A percentile compares a stretch with the other conserved stretches of the same genome.
phyloP scores from a whole-genome alignment of 2,888 invertebrate genomes.

The Teleiodes luculella region DNA sequence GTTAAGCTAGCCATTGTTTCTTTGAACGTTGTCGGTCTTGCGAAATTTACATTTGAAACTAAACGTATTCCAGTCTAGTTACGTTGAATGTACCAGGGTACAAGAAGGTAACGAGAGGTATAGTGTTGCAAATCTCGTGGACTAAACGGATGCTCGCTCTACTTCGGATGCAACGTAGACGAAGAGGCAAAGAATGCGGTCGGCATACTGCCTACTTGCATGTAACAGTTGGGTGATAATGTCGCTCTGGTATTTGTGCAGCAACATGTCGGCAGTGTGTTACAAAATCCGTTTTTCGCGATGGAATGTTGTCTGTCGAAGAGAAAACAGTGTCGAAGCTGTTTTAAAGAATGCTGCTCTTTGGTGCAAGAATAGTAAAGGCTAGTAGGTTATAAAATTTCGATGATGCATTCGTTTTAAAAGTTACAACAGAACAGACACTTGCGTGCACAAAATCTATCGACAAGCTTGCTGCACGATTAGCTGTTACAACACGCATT shows the following conservation, averaged over 20 bases:
- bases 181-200: constrained; percentile 64
- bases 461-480: constrained; percentile 22
- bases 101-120: constrained; percentile 34
- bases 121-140: constrained; percentile 48
- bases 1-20: constrained; percentile 3
- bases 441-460: constrained; percentile 21
- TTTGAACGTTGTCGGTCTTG: constrained; percentile 1
- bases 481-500: constrained; percentile 35
- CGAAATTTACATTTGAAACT: constrained; percentile 2
- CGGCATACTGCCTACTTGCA: constrained; percentile 45
- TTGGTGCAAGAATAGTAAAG: neutral
- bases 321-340: neutral
- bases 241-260: constrained; percentile 35
- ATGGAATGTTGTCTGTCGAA: neutral
- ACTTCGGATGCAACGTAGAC: constrained; percentile 53
- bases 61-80: constrained; percentile 10
- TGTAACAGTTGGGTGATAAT: constrained; percentile 35
- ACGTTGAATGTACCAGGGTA: constrained; percentile 27
- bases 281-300: neutral
- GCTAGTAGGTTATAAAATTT: neutral
- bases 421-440: constrained; percentile 13
- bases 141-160: constrained; percentile 60
- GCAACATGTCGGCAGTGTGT: constrained; percentile 14
- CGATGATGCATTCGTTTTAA: constrained; percentile 1
- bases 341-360: neutral